Percentiles rank a stretch among this genome's conserved stretches.
Conservation (phyloP, 1,140 invertebrate species). For the Chrysoperla carnea region DNA sequence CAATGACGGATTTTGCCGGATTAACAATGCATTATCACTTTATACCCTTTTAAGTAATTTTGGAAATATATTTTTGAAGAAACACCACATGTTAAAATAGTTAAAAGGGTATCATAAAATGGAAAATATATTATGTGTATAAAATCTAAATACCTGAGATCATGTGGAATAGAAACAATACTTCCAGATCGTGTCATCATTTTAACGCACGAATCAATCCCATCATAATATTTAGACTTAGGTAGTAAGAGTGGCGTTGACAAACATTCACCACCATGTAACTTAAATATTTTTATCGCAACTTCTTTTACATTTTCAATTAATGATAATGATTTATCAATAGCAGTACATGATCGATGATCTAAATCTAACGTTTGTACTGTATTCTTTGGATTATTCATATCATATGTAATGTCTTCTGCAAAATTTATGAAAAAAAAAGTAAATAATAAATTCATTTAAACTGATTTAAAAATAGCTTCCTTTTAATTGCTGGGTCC, state of each 20-base stretch:
- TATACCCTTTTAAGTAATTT: too few species aligned
- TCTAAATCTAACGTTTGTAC: conserved; percentile 6
- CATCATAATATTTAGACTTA: conserved; percentile 35
- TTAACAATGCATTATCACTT: too few species aligned
- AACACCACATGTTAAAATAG: too few species aligned
- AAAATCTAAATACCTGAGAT: too few species aligned
- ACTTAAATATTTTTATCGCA: conserved; percentile 33
- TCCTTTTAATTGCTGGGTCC: too few species aligned
- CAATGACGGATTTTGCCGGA: too few species aligned
- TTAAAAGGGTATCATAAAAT: too few species aligned
- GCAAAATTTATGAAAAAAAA: not conserved
- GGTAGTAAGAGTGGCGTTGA: conserved; percentile 62
- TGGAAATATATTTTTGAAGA: too few species aligned
- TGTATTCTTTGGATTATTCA: conserved; percentile 28
- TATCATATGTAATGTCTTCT: conserved; percentile 60
- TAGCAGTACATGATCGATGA: conserved; percentile 14
- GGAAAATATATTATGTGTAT: too few species aligned
- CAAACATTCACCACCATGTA: conserved; percentile 59
- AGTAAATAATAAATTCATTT: too few species aligned
- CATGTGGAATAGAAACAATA: conserved; percentile 62
- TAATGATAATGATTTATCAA: conserved; percentile 10
- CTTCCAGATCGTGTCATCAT: conserved; percentile 73
- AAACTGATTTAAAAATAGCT: too few species aligned
- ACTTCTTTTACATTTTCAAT: conserved; percentile 15
- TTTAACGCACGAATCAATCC: conserved; percentile 42